Conservation (phyloP, 2,888 invertebrate genomes). For the Sinhomidia bicolor region DNA sequence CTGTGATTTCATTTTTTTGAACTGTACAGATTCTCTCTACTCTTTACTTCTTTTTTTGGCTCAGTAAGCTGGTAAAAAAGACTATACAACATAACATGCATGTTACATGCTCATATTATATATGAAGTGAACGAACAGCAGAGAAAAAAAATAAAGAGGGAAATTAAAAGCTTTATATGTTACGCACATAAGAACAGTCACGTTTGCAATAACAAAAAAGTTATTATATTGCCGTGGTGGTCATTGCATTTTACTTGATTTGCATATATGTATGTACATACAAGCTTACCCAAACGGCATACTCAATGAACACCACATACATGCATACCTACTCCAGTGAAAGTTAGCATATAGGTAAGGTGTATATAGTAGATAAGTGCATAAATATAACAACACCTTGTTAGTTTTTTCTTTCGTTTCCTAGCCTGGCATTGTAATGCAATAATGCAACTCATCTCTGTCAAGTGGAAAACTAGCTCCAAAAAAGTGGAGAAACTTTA, state of each 20-base stretch:
- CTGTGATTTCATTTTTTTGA: background rate
- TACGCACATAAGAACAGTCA: background rate
- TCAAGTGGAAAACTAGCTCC: conserved; percentile 4
- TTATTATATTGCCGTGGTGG: background rate
- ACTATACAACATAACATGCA: no score
- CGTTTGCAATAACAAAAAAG: background rate
- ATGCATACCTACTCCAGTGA: no score
- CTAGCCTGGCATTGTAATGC: conserved; percentile 36
- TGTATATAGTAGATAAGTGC: no score
- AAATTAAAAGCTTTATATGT: background rate
- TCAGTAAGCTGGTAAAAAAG: no score
- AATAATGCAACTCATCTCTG: conserved; percentile 45
- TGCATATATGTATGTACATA: no score
- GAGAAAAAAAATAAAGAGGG: background rate
- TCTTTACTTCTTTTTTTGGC: no score
- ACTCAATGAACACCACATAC: no score
- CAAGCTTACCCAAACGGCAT: no score
- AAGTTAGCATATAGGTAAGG: background rate
- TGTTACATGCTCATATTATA: no score
- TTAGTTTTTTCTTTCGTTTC: background rate
- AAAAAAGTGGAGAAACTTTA: conserved; percentile 35
- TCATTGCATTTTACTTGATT: conserved; percentile 40
- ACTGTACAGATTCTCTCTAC: no score
- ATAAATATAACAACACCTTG: background rate
- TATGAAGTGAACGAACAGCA: no score